These are phyloP conservation scores for Apeltes quadracus DNA, from an alignment of 2,113 vertebrate genomes.

Conservation along the genomic window DNA sequence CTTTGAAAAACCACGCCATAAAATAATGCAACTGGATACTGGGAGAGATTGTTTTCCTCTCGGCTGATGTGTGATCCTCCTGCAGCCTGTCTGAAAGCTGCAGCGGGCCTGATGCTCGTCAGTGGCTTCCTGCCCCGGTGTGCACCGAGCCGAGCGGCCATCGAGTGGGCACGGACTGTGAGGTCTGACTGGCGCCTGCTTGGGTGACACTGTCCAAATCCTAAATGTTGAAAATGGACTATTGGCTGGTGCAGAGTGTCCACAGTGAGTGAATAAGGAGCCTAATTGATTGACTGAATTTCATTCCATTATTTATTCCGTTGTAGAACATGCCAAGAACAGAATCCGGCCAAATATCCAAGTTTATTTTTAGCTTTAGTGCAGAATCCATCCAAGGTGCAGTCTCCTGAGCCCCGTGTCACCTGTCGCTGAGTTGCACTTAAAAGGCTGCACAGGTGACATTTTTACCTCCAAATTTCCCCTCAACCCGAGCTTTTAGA, in stretches of 20 bases:
- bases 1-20: too few species aligned
- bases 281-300: constrained; percentile 5
- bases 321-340: not conserved
- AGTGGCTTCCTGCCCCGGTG: constrained; percentile 39
- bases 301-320: not conserved
- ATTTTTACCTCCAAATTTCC: constrained; percentile 11
- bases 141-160: constrained; percentile 48
- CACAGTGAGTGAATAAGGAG: constrained; percentile 12
- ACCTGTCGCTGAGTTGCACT: constrained; percentile 26
- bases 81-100: constrained; percentile 16
- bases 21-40: too few species aligned
- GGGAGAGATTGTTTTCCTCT: too few species aligned
- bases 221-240: constrained; percentile 76
- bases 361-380: constrained; percentile 24
- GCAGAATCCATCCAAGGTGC: constrained; percentile 11
- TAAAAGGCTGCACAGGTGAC: constrained; percentile 15
- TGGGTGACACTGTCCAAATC: constrained; percentile 60
- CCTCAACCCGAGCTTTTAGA: constrained; percentile 47
- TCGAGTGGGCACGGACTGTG: constrained; percentile 31
- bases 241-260: constrained; percentile 49
- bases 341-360: constrained; percentile 18
- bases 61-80: not conserved
- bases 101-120: constrained; percentile 30
- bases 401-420: not conserved
- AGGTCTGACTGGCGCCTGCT: constrained; percentile 47